phyloP scores from a whole-genome alignment of 2,113 vertebrate species.

The Poecilia latipinna region DNA sequence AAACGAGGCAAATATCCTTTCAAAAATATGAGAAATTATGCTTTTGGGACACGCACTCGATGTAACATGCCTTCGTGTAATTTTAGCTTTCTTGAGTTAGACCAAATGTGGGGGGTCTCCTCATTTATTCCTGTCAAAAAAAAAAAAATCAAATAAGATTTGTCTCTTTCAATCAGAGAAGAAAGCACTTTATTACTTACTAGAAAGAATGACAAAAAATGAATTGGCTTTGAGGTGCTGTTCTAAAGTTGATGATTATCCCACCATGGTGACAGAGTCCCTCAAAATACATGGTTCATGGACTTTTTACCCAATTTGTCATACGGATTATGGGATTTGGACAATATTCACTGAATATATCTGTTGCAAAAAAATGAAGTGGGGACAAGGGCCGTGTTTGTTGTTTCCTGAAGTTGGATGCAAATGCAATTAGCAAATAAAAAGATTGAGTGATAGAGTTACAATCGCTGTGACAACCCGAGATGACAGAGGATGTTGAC shows the following conservation, averaged over 20 bases:
- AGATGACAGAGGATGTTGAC: slow-evolving; percentile 69
- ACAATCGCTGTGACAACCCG: slow-evolving; percentile 69
- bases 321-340: slow-evolving; percentile 48
- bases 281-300: too few relatives aligned
- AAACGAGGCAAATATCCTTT: too few relatives aligned
- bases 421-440: slow-evolving; percentile 62
- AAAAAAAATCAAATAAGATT: neutral
- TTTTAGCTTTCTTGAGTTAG: too few relatives aligned
- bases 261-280: too few relatives aligned
- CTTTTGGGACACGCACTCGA: too few relatives aligned
- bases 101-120: too few relatives aligned
- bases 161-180: neutral
- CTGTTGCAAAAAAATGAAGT: slow-evolving; percentile 32
- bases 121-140: too few relatives aligned
- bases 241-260: slow-evolving; percentile 19
- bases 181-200: slow-evolving; percentile 19
- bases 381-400: slow-evolving; percentile 35
- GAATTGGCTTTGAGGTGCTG: slow-evolving; percentile 8
- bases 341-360: slow-evolving; percentile 26
- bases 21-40: too few relatives aligned
- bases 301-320: slow-evolving; percentile 17
- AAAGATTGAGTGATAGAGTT: slow-evolving; percentile 70
- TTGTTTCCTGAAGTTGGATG: slow-evolving; percentile 55
- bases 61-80: too few relatives aligned
- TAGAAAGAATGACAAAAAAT: slow-evolving; percentile 2